phyloP scores from a whole-genome alignment of 2,888 invertebrate genomes.

The Plusia festucae region DNA sequence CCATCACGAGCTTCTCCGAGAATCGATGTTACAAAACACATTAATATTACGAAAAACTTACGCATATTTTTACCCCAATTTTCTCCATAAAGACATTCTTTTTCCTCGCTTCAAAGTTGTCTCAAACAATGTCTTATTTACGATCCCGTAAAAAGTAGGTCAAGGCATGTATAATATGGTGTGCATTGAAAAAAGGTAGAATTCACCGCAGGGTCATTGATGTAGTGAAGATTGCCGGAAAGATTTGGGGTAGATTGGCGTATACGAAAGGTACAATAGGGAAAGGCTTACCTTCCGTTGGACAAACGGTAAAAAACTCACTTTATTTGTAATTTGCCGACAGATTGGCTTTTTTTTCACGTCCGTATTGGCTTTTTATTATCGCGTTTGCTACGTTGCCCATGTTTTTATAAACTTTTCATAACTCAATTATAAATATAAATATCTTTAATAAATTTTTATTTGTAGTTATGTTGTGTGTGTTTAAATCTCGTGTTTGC shows the following conservation, averaged over 20 bases:
- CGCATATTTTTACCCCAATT: background rate
- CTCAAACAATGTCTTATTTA: conserved; percentile 26
- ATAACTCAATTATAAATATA: conserved; percentile 27
- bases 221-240: conserved; percentile 54
- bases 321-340: conserved; percentile 56
- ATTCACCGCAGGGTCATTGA: conserved; percentile 32
- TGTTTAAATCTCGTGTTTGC: too few species aligned
- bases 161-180: conserved; percentile 27
- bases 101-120: conserved; percentile 1
- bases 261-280: conserved; percentile 39
- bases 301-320: conserved; percentile 49
- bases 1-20: background rate
- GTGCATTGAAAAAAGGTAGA: conserved; percentile 42
- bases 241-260: conserved; percentile 52
- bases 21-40: background rate
- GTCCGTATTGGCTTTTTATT: conserved; percentile 50
- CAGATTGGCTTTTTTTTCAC: conserved; percentile 50
- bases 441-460: too few species aligned
- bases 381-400: conserved; percentile 20
- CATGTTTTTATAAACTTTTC: conserved; percentile 34
- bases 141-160: conserved; percentile 25
- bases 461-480: too few species aligned
- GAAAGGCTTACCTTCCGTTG: conserved; percentile 33
- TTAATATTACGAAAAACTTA: background rate
- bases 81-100: background rate